Base-by-base conservation (phyloP, 2,113 vertebrate species). In the Macrotis lagotis region DNA sequence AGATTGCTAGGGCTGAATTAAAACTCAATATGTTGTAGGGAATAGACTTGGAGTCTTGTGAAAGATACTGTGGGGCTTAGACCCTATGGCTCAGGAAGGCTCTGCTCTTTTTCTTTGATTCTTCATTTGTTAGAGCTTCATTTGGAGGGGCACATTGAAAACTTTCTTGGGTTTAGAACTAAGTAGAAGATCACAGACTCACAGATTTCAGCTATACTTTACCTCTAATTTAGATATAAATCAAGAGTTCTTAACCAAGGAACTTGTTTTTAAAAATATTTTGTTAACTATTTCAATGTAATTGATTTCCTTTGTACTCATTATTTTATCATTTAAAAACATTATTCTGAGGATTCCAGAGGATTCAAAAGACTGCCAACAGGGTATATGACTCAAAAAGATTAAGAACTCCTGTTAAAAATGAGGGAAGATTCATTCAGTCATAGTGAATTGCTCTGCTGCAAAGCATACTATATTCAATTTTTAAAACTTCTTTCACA, bases 141-240 rank as follows among this genome's bases (percentile, higher is more conserved):
- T 37, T 89, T 48, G 83, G 24, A 96, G 93, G 51, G 89, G 50
- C 37, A 55, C 74, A 48, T 66, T 88, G 90, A 94, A 66, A n/a
- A 37, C 48, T 44, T 16, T 91, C 31, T 22, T 8, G 26, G 9
- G 9, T 7, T 52, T 51, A 90, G 7, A 44, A 2, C 52, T 66
- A 66, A 31, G 37, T 3, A 37, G n/a, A 44, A 74, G n/a, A 44
- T 83, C n/a, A 83, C 19, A 44, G 19, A n/a, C 8, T 83, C 19
- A 44, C 2, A 83, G n/a, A 83, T 24, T 83, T 83, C 6, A 83
- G 26, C 37, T 83, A 44, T 83, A 24, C 66, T 24, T 83, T 44
- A 83, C 16, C 66, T 83, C 66, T 83, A 83, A 44, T 16, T 44
- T 83, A 7, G 0, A 16, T 44, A 22, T 83, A 83, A 83, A 22